phyloP scores from a whole-genome alignment of 1,140 invertebrate species.

The Thalassaphorura encarpata region DNA sequence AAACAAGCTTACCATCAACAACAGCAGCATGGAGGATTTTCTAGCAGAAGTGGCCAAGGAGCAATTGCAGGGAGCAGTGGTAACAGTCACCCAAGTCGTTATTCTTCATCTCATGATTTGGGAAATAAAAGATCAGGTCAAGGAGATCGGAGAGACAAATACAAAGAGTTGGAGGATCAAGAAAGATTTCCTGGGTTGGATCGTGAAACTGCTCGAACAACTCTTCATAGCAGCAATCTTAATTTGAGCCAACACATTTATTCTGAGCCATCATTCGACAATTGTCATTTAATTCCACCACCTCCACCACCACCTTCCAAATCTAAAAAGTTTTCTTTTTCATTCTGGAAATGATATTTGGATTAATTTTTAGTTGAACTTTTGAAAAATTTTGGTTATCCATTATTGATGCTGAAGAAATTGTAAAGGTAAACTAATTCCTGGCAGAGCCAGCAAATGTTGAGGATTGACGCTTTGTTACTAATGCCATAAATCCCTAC shows the following conservation, averaged over 20 bases:
- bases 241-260: constrained; percentile 32
- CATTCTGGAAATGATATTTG: constrained; percentile 29
- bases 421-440: no score
- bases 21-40: neutral
- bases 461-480: no score
- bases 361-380: no score
- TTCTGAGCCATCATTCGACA: constrained; percentile 31
- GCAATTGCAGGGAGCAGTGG: neutral
- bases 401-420: no score
- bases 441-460: no score
- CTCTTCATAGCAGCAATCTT: constrained; percentile 21
- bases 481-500: no score
- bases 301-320: constrained; percentile 8
- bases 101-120: no score
- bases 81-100: neutral
- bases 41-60: neutral
- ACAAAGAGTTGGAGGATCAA: constrained; percentile 45
- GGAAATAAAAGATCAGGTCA: constrained; percentile 3
- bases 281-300: neutral
- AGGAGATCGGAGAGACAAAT: constrained; percentile 34
- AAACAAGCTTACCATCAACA: neutral
- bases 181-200: constrained; percentile 47
- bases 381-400: no score
- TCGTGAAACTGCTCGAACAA: constrained; percentile 42
- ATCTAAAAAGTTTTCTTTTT: constrained; percentile 31